Evolutionary conservation across 2,113 vertebrate species (phyloP).

Genomic region (Sturnira hondurensis): DNA sequence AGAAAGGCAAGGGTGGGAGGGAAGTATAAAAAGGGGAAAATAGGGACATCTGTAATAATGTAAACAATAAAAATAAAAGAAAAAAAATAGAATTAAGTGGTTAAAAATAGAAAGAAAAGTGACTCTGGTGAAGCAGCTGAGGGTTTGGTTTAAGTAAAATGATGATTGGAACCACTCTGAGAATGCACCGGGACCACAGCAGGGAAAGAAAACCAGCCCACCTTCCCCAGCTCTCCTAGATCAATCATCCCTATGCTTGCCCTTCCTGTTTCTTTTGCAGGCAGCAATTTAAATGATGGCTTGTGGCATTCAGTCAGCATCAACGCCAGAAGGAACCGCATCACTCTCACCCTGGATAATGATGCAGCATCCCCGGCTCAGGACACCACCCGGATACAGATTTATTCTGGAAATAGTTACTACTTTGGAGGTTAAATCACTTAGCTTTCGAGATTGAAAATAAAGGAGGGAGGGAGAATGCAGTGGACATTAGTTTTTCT

Average conservation of each 20-base stretch:
- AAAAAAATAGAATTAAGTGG: not conserved
- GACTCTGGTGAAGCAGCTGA: not conserved
- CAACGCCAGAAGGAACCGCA: conserved; percentile 85
- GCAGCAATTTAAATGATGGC: conserved; percentile 89
- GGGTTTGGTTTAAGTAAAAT: not conserved
- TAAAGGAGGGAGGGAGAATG: not conserved
- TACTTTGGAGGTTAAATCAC: conserved; percentile 93
- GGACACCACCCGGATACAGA: conserved; percentile 79
- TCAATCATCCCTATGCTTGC: not conserved
- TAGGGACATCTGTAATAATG: no score
- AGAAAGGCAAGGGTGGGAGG: no score
- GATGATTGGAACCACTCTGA: not conserved
- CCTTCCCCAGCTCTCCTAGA: no score
- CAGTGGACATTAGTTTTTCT: not conserved
- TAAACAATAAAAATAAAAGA: no score
- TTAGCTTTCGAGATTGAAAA: not conserved
- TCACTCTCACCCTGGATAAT: conserved; percentile 88
- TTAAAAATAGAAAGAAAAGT: not conserved
- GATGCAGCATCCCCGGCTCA: conserved; percentile 84
- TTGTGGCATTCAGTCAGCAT: conserved; percentile 94
- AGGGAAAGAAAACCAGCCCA: not conserved
- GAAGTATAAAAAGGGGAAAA: no score
- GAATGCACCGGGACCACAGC: rapidly evolving
- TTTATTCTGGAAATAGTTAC: conserved; percentile 87
- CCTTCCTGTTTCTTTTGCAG: conserved; percentile 75